phyloP scores from a whole-genome alignment of 2,888 invertebrate species.

The Eupithecia pulchellata region DNA sequence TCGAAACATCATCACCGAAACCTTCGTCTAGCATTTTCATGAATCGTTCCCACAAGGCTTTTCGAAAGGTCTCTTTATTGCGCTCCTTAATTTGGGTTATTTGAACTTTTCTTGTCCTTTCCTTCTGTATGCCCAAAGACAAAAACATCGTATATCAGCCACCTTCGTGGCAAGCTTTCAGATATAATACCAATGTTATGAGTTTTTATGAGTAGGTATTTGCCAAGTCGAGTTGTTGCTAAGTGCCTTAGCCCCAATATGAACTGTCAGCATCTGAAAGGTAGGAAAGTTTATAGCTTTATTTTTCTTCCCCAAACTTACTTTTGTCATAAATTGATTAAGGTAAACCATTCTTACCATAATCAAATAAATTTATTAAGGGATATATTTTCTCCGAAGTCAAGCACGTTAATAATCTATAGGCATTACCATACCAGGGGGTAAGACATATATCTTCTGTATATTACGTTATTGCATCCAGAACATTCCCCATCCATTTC shows the following conservation, averaged over 20 bases:
- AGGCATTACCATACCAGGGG: slow-evolving; percentile 48
- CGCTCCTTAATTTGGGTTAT: slow-evolving; percentile 76
- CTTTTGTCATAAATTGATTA: slow-evolving; percentile 32
- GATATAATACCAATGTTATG: slow-evolving; percentile 56
- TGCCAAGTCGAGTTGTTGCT: slow-evolving; percentile 33
- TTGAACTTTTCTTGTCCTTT: slow-evolving; percentile 73
- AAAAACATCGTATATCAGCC: slow-evolving; percentile 61
- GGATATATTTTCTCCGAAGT: slow-evolving; percentile 36
- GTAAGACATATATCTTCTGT: slow-evolving; percentile 61
- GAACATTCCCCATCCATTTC: slow-evolving; percentile 75
- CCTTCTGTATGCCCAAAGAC: slow-evolving; percentile 63
- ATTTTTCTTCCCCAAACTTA: slow-evolving; percentile 33
- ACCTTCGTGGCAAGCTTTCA: slow-evolving; percentile 52
- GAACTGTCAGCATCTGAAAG: slow-evolving; percentile 25
- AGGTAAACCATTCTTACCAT: slow-evolving; percentile 22
- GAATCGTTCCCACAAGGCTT: slow-evolving; percentile 76
- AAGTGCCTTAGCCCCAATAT: slow-evolving; percentile 26
- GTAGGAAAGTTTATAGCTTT: slow-evolving; percentile 30
- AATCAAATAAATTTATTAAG: slow-evolving; percentile 39
- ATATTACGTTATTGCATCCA: slow-evolving; percentile 76
- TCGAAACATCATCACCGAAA: slow-evolving; percentile 66
- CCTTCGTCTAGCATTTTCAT: slow-evolving; percentile 70
- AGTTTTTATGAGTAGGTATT: slow-evolving; percentile 50
- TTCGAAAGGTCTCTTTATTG: slow-evolving; percentile 74
- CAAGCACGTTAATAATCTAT: slow-evolving; percentile 38